Conservation (phyloP, 2,113 vertebrate genomes). For the Galbula dea region DNA sequence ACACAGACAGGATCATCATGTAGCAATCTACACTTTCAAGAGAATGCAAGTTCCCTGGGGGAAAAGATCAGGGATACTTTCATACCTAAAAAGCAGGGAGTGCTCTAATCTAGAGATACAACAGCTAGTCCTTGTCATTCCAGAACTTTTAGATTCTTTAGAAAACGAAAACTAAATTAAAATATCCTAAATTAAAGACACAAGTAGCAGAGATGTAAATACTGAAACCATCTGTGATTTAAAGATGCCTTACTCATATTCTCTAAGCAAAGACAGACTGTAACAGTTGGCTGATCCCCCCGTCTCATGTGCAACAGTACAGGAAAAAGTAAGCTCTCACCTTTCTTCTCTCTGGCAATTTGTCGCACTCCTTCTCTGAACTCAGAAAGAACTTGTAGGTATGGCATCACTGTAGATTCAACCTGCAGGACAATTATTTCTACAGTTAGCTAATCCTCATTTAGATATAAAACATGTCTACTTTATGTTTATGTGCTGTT, state of each 20-base stretch:
- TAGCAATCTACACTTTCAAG: background rate
- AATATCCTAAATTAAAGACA: background rate
- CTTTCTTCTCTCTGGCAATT: slow-evolving; percentile 89
- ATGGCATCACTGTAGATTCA: slow-evolving; percentile 91
- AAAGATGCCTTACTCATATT: background rate
- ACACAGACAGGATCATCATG: background rate
- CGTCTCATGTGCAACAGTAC: background rate
- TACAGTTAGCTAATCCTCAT: background rate
- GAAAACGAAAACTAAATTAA: background rate
- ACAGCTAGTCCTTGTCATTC: background rate
- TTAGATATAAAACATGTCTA: background rate
- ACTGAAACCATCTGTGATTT: background rate
- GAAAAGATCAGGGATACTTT: background rate
- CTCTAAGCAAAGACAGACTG: background rate
- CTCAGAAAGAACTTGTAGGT: slow-evolving; percentile 86
- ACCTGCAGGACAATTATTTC: slow-evolving; percentile 72
- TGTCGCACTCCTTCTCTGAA: slow-evolving; percentile 89
- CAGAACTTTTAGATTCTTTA: background rate
- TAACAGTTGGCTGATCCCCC: background rate
- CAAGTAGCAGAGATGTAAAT: background rate
- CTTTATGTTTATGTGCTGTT: background rate
- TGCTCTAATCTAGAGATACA: background rate
- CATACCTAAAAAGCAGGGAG: background rate
- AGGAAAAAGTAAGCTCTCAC: slow-evolving; percentile 62
- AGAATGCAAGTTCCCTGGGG: background rate